Evolutionary conservation across 2,888 invertebrate species (phyloP).

Genomic region (Spodoptera exigua): DNA sequence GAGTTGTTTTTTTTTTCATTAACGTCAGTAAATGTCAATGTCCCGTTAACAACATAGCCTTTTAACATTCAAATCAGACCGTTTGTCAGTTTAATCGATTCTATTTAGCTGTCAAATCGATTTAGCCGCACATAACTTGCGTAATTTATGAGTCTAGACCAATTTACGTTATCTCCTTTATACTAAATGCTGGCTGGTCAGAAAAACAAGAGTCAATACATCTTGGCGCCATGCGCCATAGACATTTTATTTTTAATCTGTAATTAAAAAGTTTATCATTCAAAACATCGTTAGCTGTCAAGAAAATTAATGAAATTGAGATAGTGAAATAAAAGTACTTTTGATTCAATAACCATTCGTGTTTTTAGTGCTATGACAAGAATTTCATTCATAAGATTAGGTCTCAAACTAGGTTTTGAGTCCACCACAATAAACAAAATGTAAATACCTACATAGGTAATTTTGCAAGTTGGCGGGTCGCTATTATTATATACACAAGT

Average conservation of each 20-base stretch:
- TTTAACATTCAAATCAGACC: conserved; percentile 36
- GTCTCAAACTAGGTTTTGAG: no score
- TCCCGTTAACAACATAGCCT: conserved; percentile 19
- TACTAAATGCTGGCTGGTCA: conserved; percentile 23
- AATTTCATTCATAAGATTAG: no score
- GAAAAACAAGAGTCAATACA: conserved; percentile 15
- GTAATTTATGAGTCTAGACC: conserved; percentile 45
- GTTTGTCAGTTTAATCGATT: conserved; percentile 26
- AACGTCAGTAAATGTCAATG: conserved; percentile 28
- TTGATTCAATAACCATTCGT: no score
- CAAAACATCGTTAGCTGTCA: conserved; percentile 11
- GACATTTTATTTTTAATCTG: conserved; percentile 14
- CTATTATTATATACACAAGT: no score
- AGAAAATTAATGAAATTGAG: neutral
- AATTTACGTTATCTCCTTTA: conserved; percentile 37
- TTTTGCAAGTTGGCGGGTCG: no score
- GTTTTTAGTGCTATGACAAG: no score
- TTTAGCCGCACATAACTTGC: conserved; percentile 23
- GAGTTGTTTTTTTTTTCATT: conserved; percentile 14
- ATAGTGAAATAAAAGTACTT: neutral
- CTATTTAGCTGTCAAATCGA: conserved; percentile 34
- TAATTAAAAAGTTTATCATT: conserved; percentile 18
- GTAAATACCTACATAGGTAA: no score
- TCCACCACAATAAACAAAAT: no score
- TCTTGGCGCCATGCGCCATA: conserved; percentile 10